phyloP scores from a whole-genome alignment of 2,888 invertebrate species.

The Thalpophila matura region DNA sequence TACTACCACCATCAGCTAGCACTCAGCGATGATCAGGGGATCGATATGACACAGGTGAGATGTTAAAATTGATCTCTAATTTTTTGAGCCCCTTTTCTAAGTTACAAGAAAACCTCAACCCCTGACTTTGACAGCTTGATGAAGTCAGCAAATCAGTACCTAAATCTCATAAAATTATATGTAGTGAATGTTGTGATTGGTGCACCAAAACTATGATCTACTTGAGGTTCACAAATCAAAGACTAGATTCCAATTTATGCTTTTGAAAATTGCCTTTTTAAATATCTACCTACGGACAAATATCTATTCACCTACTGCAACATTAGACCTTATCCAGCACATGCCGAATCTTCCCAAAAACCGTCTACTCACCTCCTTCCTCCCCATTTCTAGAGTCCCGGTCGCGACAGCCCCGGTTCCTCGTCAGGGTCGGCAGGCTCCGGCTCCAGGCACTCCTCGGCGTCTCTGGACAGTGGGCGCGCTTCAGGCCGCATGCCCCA shows the following conservation, averaged over 20 bases:
- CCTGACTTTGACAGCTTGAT: too few species aligned
- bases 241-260: too few species aligned
- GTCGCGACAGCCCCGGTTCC: slow-evolving; percentile 97
- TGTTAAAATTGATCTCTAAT: neutral
- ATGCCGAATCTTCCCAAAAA: neutral
- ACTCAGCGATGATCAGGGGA: slow-evolving; percentile 96
- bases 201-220: too few species aligned
- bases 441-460: slow-evolving; percentile 97
- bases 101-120: too few species aligned
- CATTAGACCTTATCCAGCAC: neutral
- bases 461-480: slow-evolving; percentile 97
- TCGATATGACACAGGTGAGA: slow-evolving; percentile 95
- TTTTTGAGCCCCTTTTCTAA: neutral
- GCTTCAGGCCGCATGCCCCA: slow-evolving; percentile 95
- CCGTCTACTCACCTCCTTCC: slow-evolving; percentile 10
- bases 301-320: neutral
- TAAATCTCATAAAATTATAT: too few species aligned
- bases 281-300: too few species aligned
- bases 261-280: too few species aligned
- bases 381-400: slow-evolving; percentile 93
- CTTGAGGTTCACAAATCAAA: too few species aligned
- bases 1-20: slow-evolving; percentile 96
- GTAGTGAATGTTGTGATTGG: too few species aligned
- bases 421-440: slow-evolving; percentile 97
- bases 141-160: too few species aligned